Conservation (phyloP, 2,797 vertebrate genomes). For the Phoebastria nigripes region DNA sequence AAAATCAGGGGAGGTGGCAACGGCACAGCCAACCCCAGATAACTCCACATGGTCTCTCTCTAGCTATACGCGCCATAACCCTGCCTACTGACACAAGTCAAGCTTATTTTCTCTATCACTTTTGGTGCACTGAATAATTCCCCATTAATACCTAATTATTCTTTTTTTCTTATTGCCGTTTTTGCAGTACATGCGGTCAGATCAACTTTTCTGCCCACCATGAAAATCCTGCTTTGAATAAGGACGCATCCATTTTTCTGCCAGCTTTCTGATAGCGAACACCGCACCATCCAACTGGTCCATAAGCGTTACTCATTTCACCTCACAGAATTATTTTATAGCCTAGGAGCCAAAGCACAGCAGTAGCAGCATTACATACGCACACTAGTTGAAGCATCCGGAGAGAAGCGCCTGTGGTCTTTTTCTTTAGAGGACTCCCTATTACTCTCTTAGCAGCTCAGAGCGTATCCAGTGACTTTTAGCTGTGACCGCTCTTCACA, state of each 20-base stretch:
- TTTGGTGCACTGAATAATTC: too few species aligned
- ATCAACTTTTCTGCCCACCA: neutral
- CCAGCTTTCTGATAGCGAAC: neutral
- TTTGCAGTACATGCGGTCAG: accelerated
- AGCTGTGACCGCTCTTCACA: neutral
- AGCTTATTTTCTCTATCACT: neutral
- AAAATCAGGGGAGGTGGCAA: neutral
- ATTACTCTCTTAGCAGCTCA: neutral
- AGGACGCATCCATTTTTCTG: accelerated
- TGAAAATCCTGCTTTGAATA: neutral
- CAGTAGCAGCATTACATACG: neutral
- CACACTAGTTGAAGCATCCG: too few species aligned
- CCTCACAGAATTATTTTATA: neutral
- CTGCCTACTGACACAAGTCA: neutral
- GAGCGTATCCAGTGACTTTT: neutral
- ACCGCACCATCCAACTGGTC: accelerated
- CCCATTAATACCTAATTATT: neutral
- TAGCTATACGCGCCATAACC: accelerated
- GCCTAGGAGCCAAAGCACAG: neutral
- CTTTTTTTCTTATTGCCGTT: neutral
- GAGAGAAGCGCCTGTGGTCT: neutral
- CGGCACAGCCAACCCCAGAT: too few species aligned
- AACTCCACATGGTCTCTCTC: neutral
- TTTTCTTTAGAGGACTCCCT: neutral
- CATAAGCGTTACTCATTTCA: neutral